Evolutionary conservation across 2,113 vertebrate genomes (phyloP).

Genomic region (Laticauda laticaudata): DNA sequence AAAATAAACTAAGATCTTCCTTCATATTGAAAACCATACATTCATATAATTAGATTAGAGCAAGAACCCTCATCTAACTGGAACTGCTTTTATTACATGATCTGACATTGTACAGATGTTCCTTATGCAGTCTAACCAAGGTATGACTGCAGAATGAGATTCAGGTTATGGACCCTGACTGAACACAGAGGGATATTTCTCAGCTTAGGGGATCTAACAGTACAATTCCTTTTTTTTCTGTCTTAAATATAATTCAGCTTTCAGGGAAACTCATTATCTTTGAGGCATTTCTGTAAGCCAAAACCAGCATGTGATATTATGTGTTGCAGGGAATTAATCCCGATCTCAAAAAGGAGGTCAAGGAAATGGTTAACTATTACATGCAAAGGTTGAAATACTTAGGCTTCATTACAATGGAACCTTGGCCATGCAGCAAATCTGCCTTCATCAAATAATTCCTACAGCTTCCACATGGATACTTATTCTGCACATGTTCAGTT

Average conservation of each 20-base stretch:
- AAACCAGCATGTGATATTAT: background rate
- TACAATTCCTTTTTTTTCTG: too few species aligned
- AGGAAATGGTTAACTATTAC: background rate
- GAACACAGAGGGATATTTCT: background rate
- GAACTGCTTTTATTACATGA: background rate
- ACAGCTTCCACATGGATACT: constrained; percentile 26
- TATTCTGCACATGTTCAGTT: constrained; percentile 18
- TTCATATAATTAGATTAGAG: background rate
- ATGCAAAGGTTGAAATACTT: background rate
- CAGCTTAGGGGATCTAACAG: background rate
- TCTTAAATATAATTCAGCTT: background rate
- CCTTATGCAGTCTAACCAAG: background rate
- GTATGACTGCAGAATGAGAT: background rate
- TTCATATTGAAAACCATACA: background rate
- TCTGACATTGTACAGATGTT: background rate
- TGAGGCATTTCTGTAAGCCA: background rate
- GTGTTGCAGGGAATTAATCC: background rate
- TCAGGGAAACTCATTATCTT: too few species aligned
- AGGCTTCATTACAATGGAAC: background rate
- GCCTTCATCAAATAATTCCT: constrained; percentile 45
- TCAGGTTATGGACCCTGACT: background rate
- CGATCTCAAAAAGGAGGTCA: background rate
- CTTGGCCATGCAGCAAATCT: constrained; percentile 35
- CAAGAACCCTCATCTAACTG: background rate
- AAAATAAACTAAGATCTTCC: background rate